These are phyloP conservation scores for Dasyurus viverrinus DNA, from an alignment of 2,113 vertebrate species.

Conservation along the genomic window DNA sequence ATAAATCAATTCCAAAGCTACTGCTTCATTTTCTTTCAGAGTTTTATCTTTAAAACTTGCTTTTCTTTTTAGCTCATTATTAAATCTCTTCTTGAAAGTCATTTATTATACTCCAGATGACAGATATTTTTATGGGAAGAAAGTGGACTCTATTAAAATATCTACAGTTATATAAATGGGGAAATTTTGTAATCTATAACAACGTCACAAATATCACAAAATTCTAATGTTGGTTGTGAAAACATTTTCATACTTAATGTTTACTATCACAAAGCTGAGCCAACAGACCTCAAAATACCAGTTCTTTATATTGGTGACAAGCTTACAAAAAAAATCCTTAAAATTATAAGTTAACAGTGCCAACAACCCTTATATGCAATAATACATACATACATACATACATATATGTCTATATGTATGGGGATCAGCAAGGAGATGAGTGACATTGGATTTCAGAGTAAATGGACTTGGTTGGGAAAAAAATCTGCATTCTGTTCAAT, in stretches of 20 bases:
- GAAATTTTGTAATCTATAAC: slow-evolving; percentile 53
- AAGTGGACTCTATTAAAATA: slow-evolving; percentile 54
- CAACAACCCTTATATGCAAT: neutral
- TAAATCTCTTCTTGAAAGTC: slow-evolving; percentile 54
- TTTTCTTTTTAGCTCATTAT: slow-evolving; percentile 63
- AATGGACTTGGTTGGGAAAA: too few relatives aligned
- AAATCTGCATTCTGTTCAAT: too few relatives aligned
- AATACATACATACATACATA: neutral
- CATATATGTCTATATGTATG: too few relatives aligned
- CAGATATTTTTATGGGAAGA: slow-evolving; percentile 48
- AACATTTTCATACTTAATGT: slow-evolving; percentile 27
- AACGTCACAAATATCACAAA: slow-evolving; percentile 55
- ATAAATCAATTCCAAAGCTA: neutral
- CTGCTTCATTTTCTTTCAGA: slow-evolving; percentile 12
- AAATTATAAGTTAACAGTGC: neutral
- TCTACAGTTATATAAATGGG: slow-evolving; percentile 2
- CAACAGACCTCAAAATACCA: slow-evolving; percentile 12
- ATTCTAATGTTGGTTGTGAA: slow-evolving; percentile 26
- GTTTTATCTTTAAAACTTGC: slow-evolving; percentile 48
- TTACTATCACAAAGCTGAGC: slow-evolving; percentile 17
- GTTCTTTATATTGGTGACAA: slow-evolving; percentile 39
- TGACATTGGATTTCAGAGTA: too few relatives aligned
- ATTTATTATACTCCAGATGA: slow-evolving; percentile 63
- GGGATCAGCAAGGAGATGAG: too few relatives aligned
- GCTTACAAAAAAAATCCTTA: neutral